These are phyloP conservation scores for Phainopepla nitens DNA, from an alignment of 2,113 vertebrate genomes.

Conservation along the genomic window DNA sequence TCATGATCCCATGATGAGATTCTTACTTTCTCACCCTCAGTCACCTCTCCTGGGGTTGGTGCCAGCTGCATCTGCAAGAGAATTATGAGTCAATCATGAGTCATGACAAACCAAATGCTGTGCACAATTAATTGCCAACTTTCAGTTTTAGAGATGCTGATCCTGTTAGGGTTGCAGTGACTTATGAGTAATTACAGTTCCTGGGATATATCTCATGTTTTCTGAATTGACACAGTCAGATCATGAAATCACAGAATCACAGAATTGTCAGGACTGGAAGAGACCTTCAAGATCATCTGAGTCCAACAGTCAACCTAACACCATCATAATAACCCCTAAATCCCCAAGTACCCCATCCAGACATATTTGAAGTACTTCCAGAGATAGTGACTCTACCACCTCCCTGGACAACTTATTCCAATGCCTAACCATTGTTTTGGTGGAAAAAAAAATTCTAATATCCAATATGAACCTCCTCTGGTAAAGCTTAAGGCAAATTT, in stretches of 20 bases:
- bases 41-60: background rate
- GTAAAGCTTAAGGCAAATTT: background rate
- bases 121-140: background rate
- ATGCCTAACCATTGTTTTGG: background rate
- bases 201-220: background rate
- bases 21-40: background rate
- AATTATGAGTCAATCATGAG: conserved; percentile 3
- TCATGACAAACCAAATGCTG: background rate
- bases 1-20: background rate
- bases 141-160: background rate
- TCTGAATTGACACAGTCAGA: background rate
- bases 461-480: background rate
- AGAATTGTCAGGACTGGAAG: background rate
- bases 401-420: background rate
- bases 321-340: background rate
- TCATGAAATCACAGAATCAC: background rate
- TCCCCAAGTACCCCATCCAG: background rate
- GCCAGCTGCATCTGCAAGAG: background rate
- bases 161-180: background rate
- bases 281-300: background rate
- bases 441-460: background rate
- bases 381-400: background rate
- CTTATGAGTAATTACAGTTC: background rate
- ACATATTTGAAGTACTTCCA: background rate
- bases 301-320: background rate